Evolutionary conservation across 2,888 invertebrate genomes (phyloP), one percentile per base, ranked within the genome.

Genomic region (Marronus borbonicus): DNA sequence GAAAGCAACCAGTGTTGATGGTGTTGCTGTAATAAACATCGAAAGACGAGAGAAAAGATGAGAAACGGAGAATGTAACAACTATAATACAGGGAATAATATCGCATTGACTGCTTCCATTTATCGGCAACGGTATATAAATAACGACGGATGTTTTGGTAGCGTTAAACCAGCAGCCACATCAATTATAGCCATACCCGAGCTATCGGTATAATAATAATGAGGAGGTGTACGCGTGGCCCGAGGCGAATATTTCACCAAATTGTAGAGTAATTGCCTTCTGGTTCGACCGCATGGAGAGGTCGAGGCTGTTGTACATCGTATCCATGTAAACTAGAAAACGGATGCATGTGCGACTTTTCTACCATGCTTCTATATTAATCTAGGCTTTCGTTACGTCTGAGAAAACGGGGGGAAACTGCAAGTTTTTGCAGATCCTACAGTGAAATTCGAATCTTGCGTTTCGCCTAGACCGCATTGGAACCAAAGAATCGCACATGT

Each of bases 191-290:
- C n/a, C 52, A 17, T 52, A 52, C 52, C 5, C 52, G 52, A 52
- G n/a, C 52, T 52, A 52, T 17, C 5, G 52, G 14, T 52, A 52
- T 52, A 17, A 65, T 65, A 31, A 52, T 52, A 72, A 72, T 31
- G 52, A 72, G 58, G 72, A 72, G 20, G 65, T 65, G 65, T 65
- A 52, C n/a, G 65, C 39, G 24, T 58, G 52, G 24, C 72, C 72
- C 72, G 12, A 58, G 58, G 72, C 72, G 39, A 72, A 72, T 72
- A 55, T 72, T 72, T 72, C 72, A 72, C 72, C 72, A 72, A 72
- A 72, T 72, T 72, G 72, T 72, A 52, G 72, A 72, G 72, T 58
- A 72, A 72, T 72, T 72, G 58, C 58, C 52, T 36, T 14, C 55
- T 52, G 72, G 28, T 55, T n/a, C 52, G 52, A 52, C 52, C n/a